phyloP scores from a whole-genome alignment of 2,113 vertebrate species.

The Tapirus terrestris region DNA sequence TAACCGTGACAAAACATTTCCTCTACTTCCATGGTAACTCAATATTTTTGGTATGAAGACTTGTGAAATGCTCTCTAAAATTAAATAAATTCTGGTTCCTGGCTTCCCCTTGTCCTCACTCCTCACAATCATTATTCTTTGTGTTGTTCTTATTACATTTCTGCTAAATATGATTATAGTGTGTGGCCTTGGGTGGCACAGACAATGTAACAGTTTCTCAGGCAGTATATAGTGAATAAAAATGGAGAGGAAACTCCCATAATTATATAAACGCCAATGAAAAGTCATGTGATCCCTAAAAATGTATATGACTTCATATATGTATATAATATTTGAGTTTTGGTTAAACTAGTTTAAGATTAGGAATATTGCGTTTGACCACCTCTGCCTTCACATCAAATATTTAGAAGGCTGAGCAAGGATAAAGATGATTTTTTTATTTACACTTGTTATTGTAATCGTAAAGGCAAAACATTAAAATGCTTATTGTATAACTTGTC shows the following conservation, averaged over 20 bases:
- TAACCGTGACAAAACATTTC: neutral
- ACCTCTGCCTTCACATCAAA: neutral
- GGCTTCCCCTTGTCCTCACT: neutral
- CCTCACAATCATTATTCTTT: neutral
- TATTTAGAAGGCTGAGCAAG: neutral
- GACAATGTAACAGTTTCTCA: neutral
- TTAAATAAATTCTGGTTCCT: constrained; percentile 30
- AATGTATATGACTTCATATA: neutral
- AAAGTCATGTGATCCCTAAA: neutral
- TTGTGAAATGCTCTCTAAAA: constrained; percentile 38
- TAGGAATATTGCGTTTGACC: neutral
- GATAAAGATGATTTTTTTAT: neutral
- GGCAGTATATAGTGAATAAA: neutral
- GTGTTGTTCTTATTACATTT: constrained; percentile 21
- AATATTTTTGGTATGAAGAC: neutral
- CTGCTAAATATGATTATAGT: neutral
- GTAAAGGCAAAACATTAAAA: neutral
- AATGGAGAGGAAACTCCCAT: neutral
- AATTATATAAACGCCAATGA: neutral
- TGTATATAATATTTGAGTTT: neutral
- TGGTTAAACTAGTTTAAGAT: neutral
- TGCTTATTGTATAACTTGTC: neutral
- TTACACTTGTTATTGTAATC: neutral
- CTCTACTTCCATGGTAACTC: neutral
- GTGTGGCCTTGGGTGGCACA: neutral